These are phyloP conservation scores for Diploscapter pachys DNA, from an alignment of 1,140 invertebrate species.

Conservation along the genomic window DNA sequence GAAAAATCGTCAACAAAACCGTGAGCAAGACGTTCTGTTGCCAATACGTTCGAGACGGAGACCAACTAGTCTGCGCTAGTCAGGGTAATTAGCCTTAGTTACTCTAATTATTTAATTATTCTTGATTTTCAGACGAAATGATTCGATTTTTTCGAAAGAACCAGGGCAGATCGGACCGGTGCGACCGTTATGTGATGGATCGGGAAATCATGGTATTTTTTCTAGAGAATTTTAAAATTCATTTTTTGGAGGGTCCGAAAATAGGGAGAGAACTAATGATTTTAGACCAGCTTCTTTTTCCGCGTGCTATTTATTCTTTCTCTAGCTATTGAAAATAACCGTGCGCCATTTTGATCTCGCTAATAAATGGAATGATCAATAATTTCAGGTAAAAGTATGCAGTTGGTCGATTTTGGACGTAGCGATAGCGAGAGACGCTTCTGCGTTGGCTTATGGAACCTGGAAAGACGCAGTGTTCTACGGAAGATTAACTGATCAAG, in stretches of 20 bases:
- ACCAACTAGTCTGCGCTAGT: slow-evolving; percentile 40
- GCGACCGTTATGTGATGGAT: slow-evolving; percentile 13
- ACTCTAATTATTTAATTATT: background rate
- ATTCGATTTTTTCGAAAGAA: slow-evolving; percentile 42
- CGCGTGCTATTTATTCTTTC: too few species aligned
- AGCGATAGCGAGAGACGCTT: slow-evolving; percentile 43
- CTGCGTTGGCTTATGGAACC: slow-evolving; percentile 47
- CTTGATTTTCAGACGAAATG: slow-evolving; percentile 39
- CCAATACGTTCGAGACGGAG: slow-evolving; percentile 38
- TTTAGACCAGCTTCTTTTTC: too few species aligned
- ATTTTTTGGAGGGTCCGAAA: too few species aligned
- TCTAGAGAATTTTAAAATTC: too few species aligned
- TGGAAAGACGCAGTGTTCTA: slow-evolving; percentile 71
- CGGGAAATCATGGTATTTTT: too few species aligned
- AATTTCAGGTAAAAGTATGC: slow-evolving; percentile 14
- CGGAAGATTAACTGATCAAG: slow-evolving; percentile 53
- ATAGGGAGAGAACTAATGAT: too few species aligned
- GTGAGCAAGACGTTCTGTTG: slow-evolving; percentile 45
- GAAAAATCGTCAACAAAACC: slow-evolving; percentile 30
- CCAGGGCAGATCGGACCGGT: slow-evolving; percentile 22
- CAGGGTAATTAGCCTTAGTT: slow-evolving; percentile 38
- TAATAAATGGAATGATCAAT: background rate
- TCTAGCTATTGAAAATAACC: too few species aligned
- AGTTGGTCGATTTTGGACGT: slow-evolving; percentile 53
- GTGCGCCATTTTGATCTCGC: too few species aligned